Conservation (phyloP, 1,140 invertebrate genomes). For the Temnothorax longispinosus region DNA sequence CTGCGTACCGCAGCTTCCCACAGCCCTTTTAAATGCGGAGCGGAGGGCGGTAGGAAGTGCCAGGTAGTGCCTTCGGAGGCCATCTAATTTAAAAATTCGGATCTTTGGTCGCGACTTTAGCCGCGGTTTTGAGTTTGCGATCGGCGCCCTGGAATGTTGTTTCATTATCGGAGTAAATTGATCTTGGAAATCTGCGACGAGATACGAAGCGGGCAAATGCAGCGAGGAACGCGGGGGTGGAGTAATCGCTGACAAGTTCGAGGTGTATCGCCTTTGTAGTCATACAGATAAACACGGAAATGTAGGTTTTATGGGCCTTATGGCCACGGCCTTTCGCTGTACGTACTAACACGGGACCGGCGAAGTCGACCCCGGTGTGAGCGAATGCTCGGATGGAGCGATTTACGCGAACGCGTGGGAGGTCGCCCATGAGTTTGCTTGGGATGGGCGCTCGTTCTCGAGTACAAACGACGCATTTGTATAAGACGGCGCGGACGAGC, state of each 20-base stretch:
- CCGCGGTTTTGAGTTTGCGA: background rate
- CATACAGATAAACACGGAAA: conserved; percentile 19
- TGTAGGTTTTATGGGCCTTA: conserved; percentile 67
- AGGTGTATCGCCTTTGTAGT: background rate
- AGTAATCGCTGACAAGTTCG: background rate
- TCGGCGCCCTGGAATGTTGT: background rate
- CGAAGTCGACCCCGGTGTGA: conserved; percentile 67
- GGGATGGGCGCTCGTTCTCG: background rate
- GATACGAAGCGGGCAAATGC: background rate
- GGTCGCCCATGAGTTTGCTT: conserved; percentile 65
- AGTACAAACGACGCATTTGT: conserved; percentile 26
- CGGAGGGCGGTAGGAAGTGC: conserved; percentile 65
- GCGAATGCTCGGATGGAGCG: conserved; percentile 28
- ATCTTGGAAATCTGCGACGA: background rate
- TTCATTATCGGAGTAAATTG: background rate
- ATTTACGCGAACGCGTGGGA: background rate
- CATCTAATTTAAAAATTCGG: background rate
- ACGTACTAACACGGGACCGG: conserved; percentile 66
- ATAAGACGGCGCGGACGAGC: conserved; percentile 37
- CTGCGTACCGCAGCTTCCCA: conserved; percentile 66
- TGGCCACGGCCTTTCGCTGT: background rate
- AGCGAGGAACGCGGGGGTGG: background rate
- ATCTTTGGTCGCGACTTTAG: background rate
- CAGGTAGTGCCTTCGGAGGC: background rate
- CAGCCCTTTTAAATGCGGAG: conserved; percentile 47